Conservation (phyloP, 2,888 invertebrate species). For the Drosophila kanekoi region DNA sequence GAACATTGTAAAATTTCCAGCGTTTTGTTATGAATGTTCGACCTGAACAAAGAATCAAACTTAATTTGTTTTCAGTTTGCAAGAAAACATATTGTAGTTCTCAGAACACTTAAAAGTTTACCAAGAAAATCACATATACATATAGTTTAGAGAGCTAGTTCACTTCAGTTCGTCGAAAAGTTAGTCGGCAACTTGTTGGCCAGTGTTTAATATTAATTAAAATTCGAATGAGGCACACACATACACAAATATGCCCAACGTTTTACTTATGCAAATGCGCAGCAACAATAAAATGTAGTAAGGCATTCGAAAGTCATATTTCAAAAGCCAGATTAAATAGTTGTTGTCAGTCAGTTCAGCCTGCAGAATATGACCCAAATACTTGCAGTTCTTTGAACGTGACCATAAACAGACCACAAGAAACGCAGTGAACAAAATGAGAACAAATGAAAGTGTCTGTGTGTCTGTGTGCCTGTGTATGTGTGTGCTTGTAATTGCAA, state of each 20-base stretch:
- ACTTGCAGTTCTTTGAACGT: constrained; percentile 29
- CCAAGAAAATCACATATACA: not conserved
- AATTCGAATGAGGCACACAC: not conserved
- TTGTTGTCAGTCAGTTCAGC: constrained; percentile 24
- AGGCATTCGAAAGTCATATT: constrained; percentile 17
- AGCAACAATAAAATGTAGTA: constrained; percentile 4
- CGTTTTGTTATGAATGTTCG: not conserved
- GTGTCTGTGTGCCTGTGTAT: not conserved
- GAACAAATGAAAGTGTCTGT: not conserved
- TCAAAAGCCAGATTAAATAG: constrained; percentile 3
- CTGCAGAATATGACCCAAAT: constrained; percentile 57
- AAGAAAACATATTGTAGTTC: not conserved
- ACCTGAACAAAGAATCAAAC: no score
- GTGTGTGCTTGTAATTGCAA: constrained; percentile 27
- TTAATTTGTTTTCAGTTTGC: no score
- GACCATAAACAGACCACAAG: constrained; percentile 31
- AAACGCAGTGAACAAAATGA: constrained; percentile 20
- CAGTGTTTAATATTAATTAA: not conserved
- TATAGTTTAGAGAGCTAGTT: no score
- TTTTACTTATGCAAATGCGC: constrained; percentile 4
- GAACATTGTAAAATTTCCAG: not conserved
- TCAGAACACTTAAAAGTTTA: not conserved
- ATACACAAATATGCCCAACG: not conserved
- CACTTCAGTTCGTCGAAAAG: no score
- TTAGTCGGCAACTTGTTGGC: not conserved